A percentile compares a stretch with the other conserved stretches of the same genome.
Evolutionary conservation across 2,113 vertebrate genomes (phyloP).

Genomic region (Tauraco erythrolophus): DNA sequence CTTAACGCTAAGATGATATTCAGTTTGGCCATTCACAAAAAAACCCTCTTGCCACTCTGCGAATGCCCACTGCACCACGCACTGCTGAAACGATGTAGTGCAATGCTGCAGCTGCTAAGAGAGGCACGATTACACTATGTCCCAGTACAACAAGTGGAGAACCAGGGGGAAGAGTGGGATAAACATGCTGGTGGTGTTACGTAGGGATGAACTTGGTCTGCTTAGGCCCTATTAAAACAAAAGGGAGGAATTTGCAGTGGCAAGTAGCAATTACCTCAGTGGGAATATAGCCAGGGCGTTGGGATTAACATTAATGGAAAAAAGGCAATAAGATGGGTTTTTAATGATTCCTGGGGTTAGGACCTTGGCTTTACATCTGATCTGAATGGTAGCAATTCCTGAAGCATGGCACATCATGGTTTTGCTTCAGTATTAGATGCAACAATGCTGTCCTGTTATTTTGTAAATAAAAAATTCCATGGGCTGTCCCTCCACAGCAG

Average conservation of each 20-base stretch:
- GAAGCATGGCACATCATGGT: background rate
- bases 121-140: accelerated
- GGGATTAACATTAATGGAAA: background rate
- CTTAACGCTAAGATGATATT: background rate
- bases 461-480: background rate
- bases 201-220: background rate
- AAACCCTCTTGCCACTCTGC: background rate
- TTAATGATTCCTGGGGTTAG: background rate
- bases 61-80: background rate
- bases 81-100: background rate
- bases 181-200: background rate
- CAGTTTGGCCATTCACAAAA: background rate
- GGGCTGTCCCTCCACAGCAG: background rate
- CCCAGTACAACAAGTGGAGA: background rate
- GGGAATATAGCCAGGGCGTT: background rate
- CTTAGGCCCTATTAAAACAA: background rate
- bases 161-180: background rate
- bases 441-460: background rate
- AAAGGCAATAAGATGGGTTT: background rate
- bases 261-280: background rate
- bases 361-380: background rate
- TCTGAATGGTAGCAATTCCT: background rate
- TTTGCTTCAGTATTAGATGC: background rate
- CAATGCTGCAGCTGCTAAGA: background rate
- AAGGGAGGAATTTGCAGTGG: background rate